Percentiles rank a stretch among this genome's conserved stretches.
These are phyloP conservation scores for Muntiacus reevesi DNA, from an alignment of 2,113 vertebrate species.

Conservation along the genomic window DNA sequence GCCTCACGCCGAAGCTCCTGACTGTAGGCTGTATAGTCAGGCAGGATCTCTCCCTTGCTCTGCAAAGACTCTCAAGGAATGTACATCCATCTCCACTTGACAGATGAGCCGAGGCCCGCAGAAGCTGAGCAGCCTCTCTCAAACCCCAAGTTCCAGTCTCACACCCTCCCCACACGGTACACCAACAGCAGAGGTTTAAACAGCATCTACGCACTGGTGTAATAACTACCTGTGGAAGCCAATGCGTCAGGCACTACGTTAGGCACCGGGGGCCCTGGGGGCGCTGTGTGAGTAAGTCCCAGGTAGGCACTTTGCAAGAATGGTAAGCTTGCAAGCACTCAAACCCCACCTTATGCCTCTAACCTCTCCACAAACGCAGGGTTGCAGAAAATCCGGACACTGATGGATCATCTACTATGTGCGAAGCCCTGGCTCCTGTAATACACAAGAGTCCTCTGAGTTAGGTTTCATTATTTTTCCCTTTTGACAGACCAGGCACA, in stretches of 20 bases:
- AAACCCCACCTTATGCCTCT: background rate
- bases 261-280: background rate
- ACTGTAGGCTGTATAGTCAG: background rate
- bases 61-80: background rate
- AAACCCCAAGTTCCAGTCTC: background rate
- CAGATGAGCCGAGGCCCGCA: background rate
- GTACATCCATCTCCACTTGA: background rate
- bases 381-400: background rate
- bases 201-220: background rate
- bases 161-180: background rate
- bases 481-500: background rate
- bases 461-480: background rate
- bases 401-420: background rate
- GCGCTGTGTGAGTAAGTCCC: background rate
- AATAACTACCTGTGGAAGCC: background rate
- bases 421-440: background rate
- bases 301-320: background rate
- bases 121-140: background rate
- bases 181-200: background rate
- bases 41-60: background rate
- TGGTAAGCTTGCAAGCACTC: background rate
- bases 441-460: background rate
- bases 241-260: accelerated
- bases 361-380: background rate
- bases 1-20: background rate